phyloP scores from a whole-genome alignment of 2,797 vertebrate genomes.

The Jordanella pulchra region DNA sequence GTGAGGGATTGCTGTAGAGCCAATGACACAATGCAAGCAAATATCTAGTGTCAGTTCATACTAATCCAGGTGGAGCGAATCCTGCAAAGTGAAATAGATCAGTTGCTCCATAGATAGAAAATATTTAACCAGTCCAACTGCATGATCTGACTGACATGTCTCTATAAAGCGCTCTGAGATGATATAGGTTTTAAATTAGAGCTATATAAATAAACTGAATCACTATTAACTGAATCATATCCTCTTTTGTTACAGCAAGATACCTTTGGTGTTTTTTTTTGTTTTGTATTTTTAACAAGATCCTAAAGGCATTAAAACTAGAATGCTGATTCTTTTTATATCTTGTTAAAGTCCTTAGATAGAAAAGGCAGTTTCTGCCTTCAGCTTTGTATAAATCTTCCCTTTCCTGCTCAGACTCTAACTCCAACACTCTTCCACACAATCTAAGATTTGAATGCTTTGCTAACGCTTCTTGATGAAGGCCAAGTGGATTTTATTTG shows the following conservation, averaged over 20 bases:
- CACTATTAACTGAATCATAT: neutral
- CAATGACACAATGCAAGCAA: too few relatives aligned
- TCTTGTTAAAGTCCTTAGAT: neutral
- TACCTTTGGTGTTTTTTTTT: too few relatives aligned
- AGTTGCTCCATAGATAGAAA: too few relatives aligned
- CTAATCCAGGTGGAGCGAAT: too few relatives aligned
- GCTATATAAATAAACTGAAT: too few relatives aligned
- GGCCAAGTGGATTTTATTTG: conserved; percentile 50
- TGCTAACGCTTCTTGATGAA: conserved; percentile 26
- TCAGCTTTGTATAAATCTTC: conserved; percentile 6
- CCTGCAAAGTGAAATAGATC: too few relatives aligned
- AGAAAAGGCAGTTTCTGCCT: conserved; percentile 6
- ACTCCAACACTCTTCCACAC: conserved; percentile 13
- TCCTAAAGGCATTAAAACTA: neutral
- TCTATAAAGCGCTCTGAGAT: too few relatives aligned
- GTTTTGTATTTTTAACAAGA: neutral
- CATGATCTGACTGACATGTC: too few relatives aligned
- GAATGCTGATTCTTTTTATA: neutral
- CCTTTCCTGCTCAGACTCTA: neutral
- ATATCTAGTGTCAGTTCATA: too few relatives aligned
- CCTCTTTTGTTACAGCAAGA: neutral
- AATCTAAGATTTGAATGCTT: conserved; percentile 10
- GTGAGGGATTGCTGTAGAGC: too few relatives aligned
- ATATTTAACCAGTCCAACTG: too few relatives aligned
- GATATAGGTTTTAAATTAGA: too few relatives aligned